A percentile compares a stretch with the other conserved stretches of the same genome.
Conservation (phyloP, 2,888 invertebrate genomes). For the Salticus scenicus region DNA sequence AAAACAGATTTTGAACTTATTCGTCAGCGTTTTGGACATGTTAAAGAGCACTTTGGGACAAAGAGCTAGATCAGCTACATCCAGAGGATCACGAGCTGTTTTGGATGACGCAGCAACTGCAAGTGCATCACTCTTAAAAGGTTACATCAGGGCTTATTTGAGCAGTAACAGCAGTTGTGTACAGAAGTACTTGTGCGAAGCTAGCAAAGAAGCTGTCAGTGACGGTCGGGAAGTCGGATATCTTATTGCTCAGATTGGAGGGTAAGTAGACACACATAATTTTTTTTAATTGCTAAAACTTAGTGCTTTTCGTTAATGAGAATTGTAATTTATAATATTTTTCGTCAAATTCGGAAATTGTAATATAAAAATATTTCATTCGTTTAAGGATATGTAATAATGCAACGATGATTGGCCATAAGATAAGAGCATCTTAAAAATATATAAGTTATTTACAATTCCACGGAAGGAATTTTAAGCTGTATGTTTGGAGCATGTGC, state of each 20-base stretch:
- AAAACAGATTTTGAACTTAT: slow-evolving; percentile 71
- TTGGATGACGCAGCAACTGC: slow-evolving; percentile 92
- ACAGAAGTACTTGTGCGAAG: slow-evolving; percentile 91
- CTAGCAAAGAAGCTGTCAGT: slow-evolving; percentile 88
- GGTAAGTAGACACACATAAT: slow-evolving; percentile 82
- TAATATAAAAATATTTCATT: no score
- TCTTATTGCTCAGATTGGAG: slow-evolving; percentile 93
- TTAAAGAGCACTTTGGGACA: slow-evolving; percentile 94
- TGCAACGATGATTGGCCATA: no score
- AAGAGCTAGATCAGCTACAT: slow-evolving; percentile 88
- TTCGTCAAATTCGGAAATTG: no score
- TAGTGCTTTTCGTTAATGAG: no score
- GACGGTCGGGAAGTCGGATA: slow-evolving; percentile 84
- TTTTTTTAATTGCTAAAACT: no score
- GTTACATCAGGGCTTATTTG: slow-evolving; percentile 86
- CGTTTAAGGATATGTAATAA: no score
- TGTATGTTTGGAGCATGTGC: no score
- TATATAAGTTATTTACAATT: no score
- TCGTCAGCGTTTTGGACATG: slow-evolving; percentile 83
- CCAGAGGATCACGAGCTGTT: slow-evolving; percentile 80
- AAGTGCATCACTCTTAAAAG: slow-evolving; percentile 87
- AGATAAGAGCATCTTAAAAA: no score
- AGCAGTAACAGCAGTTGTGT: slow-evolving; percentile 88
- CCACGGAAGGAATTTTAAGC: no score
- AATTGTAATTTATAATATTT: no score